Evolutionary conservation across 2,888 invertebrate species (phyloP).

Genomic region (Buathra laborator): DNA sequence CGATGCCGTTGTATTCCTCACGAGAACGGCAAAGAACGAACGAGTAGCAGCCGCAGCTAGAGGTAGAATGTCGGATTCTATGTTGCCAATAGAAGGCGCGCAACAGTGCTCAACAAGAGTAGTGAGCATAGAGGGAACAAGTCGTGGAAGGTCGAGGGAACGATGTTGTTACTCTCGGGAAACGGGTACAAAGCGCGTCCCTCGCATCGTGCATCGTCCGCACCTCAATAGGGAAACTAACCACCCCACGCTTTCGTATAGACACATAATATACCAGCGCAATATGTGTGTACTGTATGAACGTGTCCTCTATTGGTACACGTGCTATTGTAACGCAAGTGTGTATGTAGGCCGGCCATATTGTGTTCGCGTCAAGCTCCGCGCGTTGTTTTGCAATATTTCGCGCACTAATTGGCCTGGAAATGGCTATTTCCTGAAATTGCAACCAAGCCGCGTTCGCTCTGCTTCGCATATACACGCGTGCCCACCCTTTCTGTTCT

Average conservation of each 20-base stretch:
- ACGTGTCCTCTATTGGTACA: slow-evolving; percentile 46
- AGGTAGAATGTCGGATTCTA: slow-evolving; percentile 6
- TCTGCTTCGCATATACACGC: slow-evolving; percentile 17
- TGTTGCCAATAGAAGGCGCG: not conserved
- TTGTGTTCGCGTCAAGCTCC: slow-evolving; percentile 76
- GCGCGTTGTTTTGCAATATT: slow-evolving; percentile 81
- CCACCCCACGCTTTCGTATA: slow-evolving; percentile 52
- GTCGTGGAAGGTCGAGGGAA: slow-evolving; percentile 48
- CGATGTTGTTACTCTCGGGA: slow-evolving; percentile 42
- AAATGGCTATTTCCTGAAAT: slow-evolving; percentile 80
- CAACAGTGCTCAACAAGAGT: slow-evolving; percentile 1
- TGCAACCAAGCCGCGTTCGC: slow-evolving; percentile 69
- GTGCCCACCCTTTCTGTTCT: slow-evolving; percentile 28
- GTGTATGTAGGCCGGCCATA: slow-evolving; percentile 66
- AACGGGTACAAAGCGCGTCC: slow-evolving; percentile 42
- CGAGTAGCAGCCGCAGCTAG: not conserved
- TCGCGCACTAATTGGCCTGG: slow-evolving; percentile 81
- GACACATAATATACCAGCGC: slow-evolving; percentile 49
- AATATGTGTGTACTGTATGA: slow-evolving; percentile 27
- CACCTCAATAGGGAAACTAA: slow-evolving; percentile 34
- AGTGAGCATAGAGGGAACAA: slow-evolving; percentile 5
- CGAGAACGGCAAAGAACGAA: not conserved
- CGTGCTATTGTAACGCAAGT: slow-evolving; percentile 61
- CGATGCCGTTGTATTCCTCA: not conserved
- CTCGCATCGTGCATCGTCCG: slow-evolving; percentile 20